Evolutionary conservation across 2,888 invertebrate genomes (phyloP).

Genomic region (Agrilus biguttatus): DNA sequence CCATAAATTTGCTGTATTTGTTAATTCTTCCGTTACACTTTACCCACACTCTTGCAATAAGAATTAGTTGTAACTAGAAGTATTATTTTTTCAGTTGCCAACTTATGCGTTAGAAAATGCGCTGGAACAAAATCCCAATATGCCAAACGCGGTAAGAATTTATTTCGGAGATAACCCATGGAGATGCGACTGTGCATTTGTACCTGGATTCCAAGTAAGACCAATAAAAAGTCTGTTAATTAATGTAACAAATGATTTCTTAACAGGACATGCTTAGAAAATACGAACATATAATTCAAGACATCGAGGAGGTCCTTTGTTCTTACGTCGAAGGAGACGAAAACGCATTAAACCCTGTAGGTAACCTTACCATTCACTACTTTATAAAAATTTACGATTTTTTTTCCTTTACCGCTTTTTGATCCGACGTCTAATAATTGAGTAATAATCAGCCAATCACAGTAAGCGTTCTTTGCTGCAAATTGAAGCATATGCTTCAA

Average conservation of each 20-base stretch:
- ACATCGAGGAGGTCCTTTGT: slow-evolving; percentile 57
- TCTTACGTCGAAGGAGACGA: slow-evolving; percentile 45
- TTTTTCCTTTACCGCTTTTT: too few relatives aligned
- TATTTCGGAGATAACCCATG: slow-evolving; percentile 66
- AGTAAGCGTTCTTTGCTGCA: not conserved
- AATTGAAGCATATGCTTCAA: not conserved
- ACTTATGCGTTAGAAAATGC: slow-evolving; percentile 70
- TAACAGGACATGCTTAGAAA: slow-evolving; percentile 41
- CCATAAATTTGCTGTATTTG: not conserved
- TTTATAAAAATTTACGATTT: too few relatives aligned
- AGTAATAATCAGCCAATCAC: not conserved
- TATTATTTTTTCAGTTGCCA: slow-evolving; percentile 44
- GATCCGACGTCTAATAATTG: too few relatives aligned
- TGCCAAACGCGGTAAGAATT: slow-evolving; percentile 53
- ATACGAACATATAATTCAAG: slow-evolving; percentile 54
- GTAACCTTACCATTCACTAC: slow-evolving; percentile 1
- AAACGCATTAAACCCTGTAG: slow-evolving; percentile 46
- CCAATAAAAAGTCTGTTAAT: not conserved
- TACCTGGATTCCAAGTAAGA: slow-evolving; percentile 56
- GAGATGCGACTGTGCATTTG: slow-evolving; percentile 69
- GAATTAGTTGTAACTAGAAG: not conserved
- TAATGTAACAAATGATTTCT: not conserved
- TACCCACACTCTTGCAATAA: not conserved
- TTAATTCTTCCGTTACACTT: slow-evolving; percentile 5
- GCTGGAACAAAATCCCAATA: slow-evolving; percentile 57